A percentile compares a stretch with the other conserved stretches of the same genome.
phyloP scores from a whole-genome alignment of 1,140 invertebrate genomes.

The Caerostris extrusa region DNA sequence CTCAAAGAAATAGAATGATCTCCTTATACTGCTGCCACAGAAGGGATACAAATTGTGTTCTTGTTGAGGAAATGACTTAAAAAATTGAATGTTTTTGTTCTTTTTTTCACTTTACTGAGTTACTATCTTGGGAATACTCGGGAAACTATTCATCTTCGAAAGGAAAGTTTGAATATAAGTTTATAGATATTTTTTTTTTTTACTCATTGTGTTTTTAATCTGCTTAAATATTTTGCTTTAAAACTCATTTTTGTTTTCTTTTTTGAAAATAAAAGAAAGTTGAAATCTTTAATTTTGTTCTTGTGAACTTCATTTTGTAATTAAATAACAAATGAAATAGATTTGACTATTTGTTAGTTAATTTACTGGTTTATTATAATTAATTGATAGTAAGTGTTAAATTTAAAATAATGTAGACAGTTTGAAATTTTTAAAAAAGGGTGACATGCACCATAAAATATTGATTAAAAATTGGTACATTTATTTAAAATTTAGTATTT shows the following conservation, averaged over 20 bases:
- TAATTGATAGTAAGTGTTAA: too few relatives aligned
- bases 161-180: not conserved
- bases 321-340: too few relatives aligned
- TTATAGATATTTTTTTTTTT: not conserved
- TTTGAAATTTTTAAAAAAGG: too few relatives aligned
- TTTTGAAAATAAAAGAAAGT: not conserved
- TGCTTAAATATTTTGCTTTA: not conserved
- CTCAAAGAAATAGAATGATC: conserved; percentile 20
- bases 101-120: not conserved
- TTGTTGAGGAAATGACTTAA: not conserved
- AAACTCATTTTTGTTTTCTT: not conserved
- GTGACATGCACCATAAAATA: too few relatives aligned
- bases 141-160: not conserved
- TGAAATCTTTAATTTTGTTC: too few relatives aligned
- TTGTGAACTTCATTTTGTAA: too few relatives aligned
- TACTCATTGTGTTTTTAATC: not conserved
- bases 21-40: not conserved
- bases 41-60: conserved; percentile 41
- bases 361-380: too few relatives aligned
- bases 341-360: too few relatives aligned
- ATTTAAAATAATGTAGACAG: too few relatives aligned
- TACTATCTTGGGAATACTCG: not conserved
- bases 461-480: too few relatives aligned
- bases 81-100: not conserved
- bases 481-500: too few relatives aligned